Base-by-base conservation (phyloP, 2,797 vertebrate species). In the Xiphophorus birchmanni region DNA sequence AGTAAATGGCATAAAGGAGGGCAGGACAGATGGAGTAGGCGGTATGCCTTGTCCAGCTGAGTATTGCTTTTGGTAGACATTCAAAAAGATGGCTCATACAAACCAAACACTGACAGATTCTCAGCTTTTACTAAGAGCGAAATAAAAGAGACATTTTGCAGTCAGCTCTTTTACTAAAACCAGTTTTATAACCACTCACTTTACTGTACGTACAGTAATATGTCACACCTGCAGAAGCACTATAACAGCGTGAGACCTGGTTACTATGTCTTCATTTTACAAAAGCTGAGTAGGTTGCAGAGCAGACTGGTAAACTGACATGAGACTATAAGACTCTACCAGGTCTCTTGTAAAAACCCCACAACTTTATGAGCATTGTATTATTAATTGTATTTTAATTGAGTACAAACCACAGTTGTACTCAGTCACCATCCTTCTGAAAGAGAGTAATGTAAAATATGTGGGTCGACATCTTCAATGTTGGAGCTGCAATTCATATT, bases 21-120 rank as follows among this genome's bases (percentile, higher is more conserved):
- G 88, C 79, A 86, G 86, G 88, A 89, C 92, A 93, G 93, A 93
- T 90, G 91, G 93, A 91, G 84, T 79, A 89, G 90, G 88, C 76
- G 83, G 82, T 52, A 80, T 83, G 85, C 81, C 82, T 86, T 35
- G 83, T 90, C 89, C 89, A 93, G 90, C 90, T 92, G 85, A 92
- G 85, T 15, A 81, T 75, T 84, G 86, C 80, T 85, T 89, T 91
- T 92, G 91, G 91, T 90, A 72, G 90, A 76, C 75, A 77, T 90
- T 93, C 92, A 92, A 93, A 78, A 90, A 82, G 74, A 88, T 89
- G 90, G 83, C 91, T 91, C 89, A 91, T 83, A 50, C 67, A 69
- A 89, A 86, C 58, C 77, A 23, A 81, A 77, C 76, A 21, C 18
- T 85, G 89, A 81, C 85, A 92, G 83, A 80, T 85, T 84, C 79